phyloP scores from a whole-genome alignment of 2,113 vertebrate genomes.

The Myotis davidii region DNA sequence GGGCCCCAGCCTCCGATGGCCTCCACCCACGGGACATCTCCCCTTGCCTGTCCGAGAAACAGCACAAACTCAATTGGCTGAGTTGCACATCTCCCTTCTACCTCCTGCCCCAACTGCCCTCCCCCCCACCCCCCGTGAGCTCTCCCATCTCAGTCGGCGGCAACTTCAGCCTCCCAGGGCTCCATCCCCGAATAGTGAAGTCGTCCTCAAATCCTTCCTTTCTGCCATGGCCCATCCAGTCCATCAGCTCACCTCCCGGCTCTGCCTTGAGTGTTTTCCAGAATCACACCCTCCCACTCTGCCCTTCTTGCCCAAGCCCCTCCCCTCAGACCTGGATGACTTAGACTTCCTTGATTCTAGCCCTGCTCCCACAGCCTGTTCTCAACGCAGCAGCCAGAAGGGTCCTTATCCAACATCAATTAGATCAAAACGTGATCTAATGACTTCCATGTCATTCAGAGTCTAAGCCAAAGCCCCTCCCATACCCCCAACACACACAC shows the following conservation, averaged over 20 bases:
- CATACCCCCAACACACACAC: too few species aligned
- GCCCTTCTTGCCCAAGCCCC: neutral
- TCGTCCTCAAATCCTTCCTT: neutral
- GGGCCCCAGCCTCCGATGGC: rapidly evolving
- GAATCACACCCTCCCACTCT: neutral
- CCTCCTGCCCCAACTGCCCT: too few species aligned
- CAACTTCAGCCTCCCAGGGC: neutral
- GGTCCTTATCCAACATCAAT: neutral
- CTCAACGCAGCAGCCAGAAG: neutral
- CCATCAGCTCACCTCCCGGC: neutral
- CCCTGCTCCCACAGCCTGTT: neutral
- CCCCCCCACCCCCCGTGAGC: neutral
- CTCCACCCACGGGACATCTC: neutral
- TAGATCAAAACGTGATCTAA: neutral
- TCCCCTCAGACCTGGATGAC: neutral
- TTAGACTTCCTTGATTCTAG: neutral
- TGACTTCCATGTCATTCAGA: neutral
- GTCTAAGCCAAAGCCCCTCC: slow-evolving; percentile 3
- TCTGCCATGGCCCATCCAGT: neutral
- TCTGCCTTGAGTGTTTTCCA: neutral
- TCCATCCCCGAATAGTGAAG: neutral
- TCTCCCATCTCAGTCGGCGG: neutral
- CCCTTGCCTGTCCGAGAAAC: neutral
- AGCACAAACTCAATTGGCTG: neutral
- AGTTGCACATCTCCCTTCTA: neutral